A percentile compares a stretch with the other conserved stretches of the same genome.
Evolutionary conservation across 2,888 invertebrate species (phyloP).

Genomic region (Didymodactylos carnosus): DNA sequence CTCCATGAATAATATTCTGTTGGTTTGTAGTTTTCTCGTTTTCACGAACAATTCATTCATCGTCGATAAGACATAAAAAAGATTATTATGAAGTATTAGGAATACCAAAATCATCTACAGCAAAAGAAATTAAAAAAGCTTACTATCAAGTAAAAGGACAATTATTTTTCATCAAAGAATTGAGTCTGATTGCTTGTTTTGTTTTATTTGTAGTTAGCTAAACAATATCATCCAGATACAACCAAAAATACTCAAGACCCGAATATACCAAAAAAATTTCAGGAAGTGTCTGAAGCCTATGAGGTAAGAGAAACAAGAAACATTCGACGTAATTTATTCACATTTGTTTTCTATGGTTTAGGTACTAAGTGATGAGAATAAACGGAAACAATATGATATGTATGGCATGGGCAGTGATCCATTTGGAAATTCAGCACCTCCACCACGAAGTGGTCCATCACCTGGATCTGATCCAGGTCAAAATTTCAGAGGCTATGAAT

Average conservation of each 20-base stretch:
- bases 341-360: too few relatives aligned
- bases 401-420: slow-evolving; percentile 48
- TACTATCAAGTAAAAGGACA: slow-evolving; percentile 61
- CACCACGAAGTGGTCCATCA: slow-evolving; percentile 34
- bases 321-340: too few relatives aligned
- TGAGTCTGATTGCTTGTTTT: background rate
- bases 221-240: slow-evolving; percentile 91
- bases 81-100: slow-evolving; percentile 84
- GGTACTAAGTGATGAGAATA: slow-evolving; percentile 69
- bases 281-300: slow-evolving; percentile 95
- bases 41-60: background rate
- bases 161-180: background rate
- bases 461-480: slow-evolving; percentile 10
- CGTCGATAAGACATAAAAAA: slow-evolving; percentile 1
- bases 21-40: too few relatives aligned
- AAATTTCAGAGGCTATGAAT: slow-evolving; percentile 33
- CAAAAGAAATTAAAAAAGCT: slow-evolving; percentile 79
- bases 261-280: slow-evolving; percentile 78
- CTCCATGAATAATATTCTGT: too few relatives aligned
- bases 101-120: slow-evolving; percentile 62
- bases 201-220: slow-evolving; percentile 47
- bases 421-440: background rate
- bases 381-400: slow-evolving; percentile 75
- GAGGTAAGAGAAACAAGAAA: too few relatives aligned
- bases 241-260: slow-evolving; percentile 47